Conservation (phyloP, 1,140 invertebrate genomes). For the Heterodera carotae region DNA sequence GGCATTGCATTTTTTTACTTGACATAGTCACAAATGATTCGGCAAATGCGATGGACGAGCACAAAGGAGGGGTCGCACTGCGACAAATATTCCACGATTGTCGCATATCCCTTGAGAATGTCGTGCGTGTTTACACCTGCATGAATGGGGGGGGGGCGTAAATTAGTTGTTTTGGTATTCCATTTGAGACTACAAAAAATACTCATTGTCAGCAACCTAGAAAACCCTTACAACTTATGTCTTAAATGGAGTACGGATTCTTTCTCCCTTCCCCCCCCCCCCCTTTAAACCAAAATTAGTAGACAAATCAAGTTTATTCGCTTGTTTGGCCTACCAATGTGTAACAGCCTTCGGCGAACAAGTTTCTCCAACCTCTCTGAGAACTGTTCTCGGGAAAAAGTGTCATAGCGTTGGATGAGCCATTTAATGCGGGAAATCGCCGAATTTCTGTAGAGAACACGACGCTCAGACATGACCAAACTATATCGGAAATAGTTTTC, state of each 20-base stretch:
- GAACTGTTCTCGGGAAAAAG: constrained; percentile 53
- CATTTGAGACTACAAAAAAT: too few relatives aligned
- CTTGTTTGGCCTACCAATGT: constrained; percentile 45
- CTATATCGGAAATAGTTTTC: not conserved
- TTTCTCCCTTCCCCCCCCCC: too few relatives aligned
- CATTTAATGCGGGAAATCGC: constrained; percentile 7
- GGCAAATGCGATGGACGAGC: constrained; percentile 88
- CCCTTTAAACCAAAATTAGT: constrained; percentile 12
- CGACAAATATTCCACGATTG: constrained; percentile 86
- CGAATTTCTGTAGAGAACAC: not conserved
- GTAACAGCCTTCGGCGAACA: constrained; percentile 42
- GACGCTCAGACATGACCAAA: not conserved
- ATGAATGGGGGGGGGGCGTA: constrained; percentile 26
- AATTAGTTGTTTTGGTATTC: too few relatives aligned
- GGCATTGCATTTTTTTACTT: constrained; percentile 65
- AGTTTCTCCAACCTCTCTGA: constrained; percentile 32
- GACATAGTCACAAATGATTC: constrained; percentile 79
- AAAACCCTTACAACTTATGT: too few relatives aligned
- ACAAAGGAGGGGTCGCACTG: constrained; percentile 89
- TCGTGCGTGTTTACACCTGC: constrained; percentile 91
- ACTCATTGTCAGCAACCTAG: too few relatives aligned
- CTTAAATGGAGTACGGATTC: too few relatives aligned
- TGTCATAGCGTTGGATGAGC: constrained; percentile 39
- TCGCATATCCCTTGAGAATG: constrained; percentile 92
- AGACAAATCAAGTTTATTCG: not conserved